These are phyloP conservation scores for Poeciliopsis gracilis DNA, from an alignment of 2,797 vertebrate genomes.

Conservation along the genomic window DNA sequence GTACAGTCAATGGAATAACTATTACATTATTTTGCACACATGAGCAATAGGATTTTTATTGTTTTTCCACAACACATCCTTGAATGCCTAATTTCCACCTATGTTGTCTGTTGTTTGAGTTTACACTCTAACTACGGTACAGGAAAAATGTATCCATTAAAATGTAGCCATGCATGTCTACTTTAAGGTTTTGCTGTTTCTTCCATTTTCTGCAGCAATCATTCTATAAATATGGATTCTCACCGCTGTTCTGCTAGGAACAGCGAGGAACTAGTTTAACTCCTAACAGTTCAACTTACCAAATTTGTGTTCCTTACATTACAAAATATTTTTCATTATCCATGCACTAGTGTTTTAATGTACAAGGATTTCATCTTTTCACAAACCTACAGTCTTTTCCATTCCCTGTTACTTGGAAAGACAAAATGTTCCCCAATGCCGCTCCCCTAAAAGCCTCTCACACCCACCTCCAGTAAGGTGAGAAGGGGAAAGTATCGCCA, in stretches of 20 bases:
- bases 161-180: too few relatives aligned
- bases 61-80: background rate
- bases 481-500: constrained; percentile 46
- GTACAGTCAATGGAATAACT: background rate
- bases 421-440: constrained; percentile 11
- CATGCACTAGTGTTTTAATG: background rate
- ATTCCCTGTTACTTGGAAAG: constrained; percentile 18
- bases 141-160: too few relatives aligned
- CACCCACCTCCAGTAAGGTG: constrained; percentile 34
- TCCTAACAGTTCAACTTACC: background rate
- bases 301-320: background rate
- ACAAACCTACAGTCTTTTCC: constrained; percentile 14
- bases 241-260: too few relatives aligned
- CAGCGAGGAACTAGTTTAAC: background rate
- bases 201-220: too few relatives aligned
- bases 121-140: too few relatives aligned
- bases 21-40: background rate
- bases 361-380: constrained; percentile 13
- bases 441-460: constrained; percentile 7
- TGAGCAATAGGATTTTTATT: background rate
- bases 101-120: too few relatives aligned
- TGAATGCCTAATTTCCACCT: background rate
- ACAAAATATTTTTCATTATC: background rate
- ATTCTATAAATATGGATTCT: too few relatives aligned
- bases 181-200: too few relatives aligned